phyloP scores from a whole-genome alignment of 2,797 vertebrate genomes.

The Diglossa cyanea region DNA sequence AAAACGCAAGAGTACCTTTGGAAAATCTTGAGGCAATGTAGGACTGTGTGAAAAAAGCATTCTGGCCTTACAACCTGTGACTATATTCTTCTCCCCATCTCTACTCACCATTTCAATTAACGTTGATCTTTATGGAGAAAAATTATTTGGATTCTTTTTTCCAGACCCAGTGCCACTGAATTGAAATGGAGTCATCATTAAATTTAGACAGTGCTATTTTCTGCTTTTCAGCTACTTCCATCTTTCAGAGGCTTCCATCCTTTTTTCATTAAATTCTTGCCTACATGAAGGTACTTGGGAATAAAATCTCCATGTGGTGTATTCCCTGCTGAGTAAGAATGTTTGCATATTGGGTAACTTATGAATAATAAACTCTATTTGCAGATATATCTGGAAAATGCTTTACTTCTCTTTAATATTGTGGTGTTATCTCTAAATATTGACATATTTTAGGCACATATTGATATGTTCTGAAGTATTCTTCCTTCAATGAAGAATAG shows the following conservation, averaged over 20 bases:
- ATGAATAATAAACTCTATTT: background rate
- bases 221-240: background rate
- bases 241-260: background rate
- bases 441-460: background rate
- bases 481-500: background rate
- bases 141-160: background rate
- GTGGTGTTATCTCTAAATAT: background rate
- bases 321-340: background rate
- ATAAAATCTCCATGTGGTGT: fast-evolving
- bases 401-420: background rate
- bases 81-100: background rate
- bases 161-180: background rate
- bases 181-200: background rate
- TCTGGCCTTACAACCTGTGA: background rate
- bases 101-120: background rate
- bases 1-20: background rate
- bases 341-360: background rate
- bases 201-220: background rate
- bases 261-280: background rate
- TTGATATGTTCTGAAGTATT: background rate
- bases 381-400: background rate
- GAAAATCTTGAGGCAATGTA: background rate
- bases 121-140: background rate
- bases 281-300: background rate
- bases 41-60: background rate